Conservation (phyloP, 1,140 invertebrate species). For the Euura lappo region DNA sequence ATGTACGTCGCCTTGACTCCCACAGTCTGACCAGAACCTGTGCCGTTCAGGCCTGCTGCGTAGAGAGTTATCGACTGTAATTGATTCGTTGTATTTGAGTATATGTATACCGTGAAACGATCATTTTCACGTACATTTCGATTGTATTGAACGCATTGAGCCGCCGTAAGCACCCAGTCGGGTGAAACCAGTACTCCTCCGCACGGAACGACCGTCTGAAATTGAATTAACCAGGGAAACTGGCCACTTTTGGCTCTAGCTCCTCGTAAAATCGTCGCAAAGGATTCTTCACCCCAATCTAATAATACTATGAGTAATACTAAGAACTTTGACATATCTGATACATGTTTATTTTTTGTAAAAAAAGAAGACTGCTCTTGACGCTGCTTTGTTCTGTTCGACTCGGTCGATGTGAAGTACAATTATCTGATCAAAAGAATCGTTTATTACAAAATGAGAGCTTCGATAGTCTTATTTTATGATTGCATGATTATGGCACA, state of each 20-base stretch:
- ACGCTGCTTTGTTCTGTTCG: background rate
- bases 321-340: constrained; percentile 22
- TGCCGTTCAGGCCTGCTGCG: constrained; percentile 31
- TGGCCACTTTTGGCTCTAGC: constrained; percentile 24
- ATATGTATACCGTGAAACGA: background rate
- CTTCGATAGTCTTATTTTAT: background rate
- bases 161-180: constrained; percentile 40
- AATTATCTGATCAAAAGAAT: background rate
- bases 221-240: constrained; percentile 40
- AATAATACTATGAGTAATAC: constrained; percentile 22
- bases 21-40: constrained; percentile 24
- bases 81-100: background rate
- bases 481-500: background rate
- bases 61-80: constrained; percentile 34
- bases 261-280: constrained; percentile 21
- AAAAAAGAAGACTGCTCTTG: constrained; percentile 13
- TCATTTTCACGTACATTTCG: constrained; percentile 28
- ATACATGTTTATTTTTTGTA: constrained; percentile 9
- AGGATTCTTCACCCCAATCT: constrained; percentile 19
- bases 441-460: background rate
- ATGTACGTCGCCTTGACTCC: constrained; percentile 37
- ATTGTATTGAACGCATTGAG: constrained; percentile 36
- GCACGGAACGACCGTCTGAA: constrained; percentile 38
- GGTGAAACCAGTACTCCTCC: constrained; percentile 36
- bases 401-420: background rate